These are phyloP conservation scores for Yponomeuta malinellus DNA, from an alignment of 2,888 invertebrate species.

Conservation along the genomic window DNA sequence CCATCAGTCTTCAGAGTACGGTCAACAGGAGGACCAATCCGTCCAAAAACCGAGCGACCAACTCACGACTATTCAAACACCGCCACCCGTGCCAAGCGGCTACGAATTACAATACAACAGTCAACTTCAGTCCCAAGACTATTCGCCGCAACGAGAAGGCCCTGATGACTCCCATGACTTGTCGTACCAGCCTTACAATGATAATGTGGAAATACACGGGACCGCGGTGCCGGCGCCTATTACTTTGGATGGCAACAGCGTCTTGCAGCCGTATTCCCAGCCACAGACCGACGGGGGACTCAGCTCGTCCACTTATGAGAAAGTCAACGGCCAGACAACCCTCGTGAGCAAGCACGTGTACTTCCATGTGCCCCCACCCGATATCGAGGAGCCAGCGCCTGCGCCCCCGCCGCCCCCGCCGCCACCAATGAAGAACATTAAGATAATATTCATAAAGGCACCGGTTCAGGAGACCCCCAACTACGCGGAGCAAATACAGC, in stretches of 20 bases:
- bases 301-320: slow-evolving; percentile 8
- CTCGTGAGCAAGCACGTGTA: slow-evolving; percentile 81
- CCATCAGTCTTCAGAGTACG: neutral
- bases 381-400: slow-evolving; percentile 72
- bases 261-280: neutral
- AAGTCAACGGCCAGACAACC: slow-evolving; percentile 33
- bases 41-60: neutral
- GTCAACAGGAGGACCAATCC: neutral
- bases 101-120: neutral
- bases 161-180: neutral
- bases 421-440: slow-evolving; percentile 80
- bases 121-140: neutral
- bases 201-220: neutral
- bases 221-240: neutral
- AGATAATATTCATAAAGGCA: slow-evolving; percentile 85
- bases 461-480: slow-evolving; percentile 77
- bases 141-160: neutral
- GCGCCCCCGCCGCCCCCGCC: slow-evolving; percentile 61
- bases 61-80: neutral
- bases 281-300: neutral
- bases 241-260: neutral
- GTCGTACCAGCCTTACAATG: neutral
- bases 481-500: slow-evolving; percentile 34
- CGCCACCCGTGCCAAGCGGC: neutral
- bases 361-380: slow-evolving; percentile 85